phyloP scores from a whole-genome alignment of 2,797 vertebrate genomes.

The Pelochelys cantorii region DNA sequence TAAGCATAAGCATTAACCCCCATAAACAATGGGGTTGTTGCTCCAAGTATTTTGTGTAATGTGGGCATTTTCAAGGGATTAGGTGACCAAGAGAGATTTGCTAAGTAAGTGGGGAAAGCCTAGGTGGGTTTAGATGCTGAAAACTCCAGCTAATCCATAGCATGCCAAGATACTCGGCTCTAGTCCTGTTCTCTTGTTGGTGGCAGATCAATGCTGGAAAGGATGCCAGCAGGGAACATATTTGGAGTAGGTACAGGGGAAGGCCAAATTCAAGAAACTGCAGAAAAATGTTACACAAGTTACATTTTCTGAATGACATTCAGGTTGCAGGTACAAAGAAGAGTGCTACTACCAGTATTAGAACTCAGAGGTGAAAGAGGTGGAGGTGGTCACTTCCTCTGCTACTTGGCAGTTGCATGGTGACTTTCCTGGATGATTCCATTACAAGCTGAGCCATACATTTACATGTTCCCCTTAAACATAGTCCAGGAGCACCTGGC shows the following conservation, averaged over 20 bases:
- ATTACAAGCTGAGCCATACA: not conserved
- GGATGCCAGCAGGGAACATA: not conserved
- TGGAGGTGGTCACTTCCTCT: not conserved
- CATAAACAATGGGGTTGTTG: not conserved
- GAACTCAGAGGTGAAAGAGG: not conserved
- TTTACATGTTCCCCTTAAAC: not conserved
- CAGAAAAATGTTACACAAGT: not conserved
- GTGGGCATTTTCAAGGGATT: not conserved
- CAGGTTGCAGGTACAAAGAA: not conserved
- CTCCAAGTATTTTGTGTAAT: not conserved
- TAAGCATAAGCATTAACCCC: not conserved
- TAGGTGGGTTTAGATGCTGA: not conserved
- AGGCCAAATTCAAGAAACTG: not conserved
- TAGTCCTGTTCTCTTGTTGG: not conserved
- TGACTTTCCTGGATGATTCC: not conserved
- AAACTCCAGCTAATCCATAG: conserved; percentile 1
- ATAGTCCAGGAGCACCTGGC: not conserved
- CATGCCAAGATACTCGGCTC: not conserved
- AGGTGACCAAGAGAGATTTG: not conserved
- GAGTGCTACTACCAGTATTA: not conserved
- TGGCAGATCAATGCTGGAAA: not conserved
- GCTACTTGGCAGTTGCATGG: not conserved
- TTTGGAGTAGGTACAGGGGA: not conserved
- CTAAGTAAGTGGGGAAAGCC: not conserved
- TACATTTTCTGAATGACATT: not conserved